A percentile compares a stretch with the other conserved stretches of the same genome.
Conservation (phyloP, 2,797 vertebrate genomes). For the Pangasius djambal region DNA sequence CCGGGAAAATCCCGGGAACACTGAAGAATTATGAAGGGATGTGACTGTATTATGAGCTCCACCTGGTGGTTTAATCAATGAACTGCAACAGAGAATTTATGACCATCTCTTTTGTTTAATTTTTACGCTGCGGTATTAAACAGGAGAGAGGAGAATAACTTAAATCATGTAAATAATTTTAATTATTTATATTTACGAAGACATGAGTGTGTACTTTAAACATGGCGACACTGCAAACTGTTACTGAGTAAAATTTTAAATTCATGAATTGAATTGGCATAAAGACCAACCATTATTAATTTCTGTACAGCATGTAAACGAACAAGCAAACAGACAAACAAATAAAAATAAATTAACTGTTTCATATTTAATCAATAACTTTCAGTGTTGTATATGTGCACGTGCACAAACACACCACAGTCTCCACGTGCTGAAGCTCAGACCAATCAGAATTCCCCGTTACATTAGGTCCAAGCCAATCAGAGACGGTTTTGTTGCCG, state of each 20-base stretch:
- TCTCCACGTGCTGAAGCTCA: not conserved
- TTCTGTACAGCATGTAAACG: no score
- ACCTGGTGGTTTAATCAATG: not conserved
- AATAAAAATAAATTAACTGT: not conserved
- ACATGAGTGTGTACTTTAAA: not conserved
- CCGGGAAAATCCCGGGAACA: not conserved
- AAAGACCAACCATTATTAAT: not conserved
- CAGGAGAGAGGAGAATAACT: not conserved
- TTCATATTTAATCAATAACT: not conserved
- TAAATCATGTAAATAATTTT: not conserved
- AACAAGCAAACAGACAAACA: not conserved
- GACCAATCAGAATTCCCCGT: not conserved
- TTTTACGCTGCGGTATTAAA: not conserved
- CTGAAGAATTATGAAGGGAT: not conserved
- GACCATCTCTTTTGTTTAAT: not conserved
- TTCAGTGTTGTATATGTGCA: not conserved
- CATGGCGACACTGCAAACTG: not conserved
- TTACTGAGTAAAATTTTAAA: not conserved
- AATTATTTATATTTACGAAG: not conserved
- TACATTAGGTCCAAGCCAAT: not conserved
- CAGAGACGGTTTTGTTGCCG: not conserved
- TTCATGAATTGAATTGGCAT: not conserved
- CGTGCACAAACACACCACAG: not conserved
- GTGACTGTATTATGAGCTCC: not conserved
- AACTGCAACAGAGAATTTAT: not conserved